Percentiles rank a stretch among this genome's conserved stretches.
These are phyloP conservation scores for Sisor rabdophorus DNA, from an alignment of 2,113 vertebrate genomes.

Conservation along the genomic window DNA sequence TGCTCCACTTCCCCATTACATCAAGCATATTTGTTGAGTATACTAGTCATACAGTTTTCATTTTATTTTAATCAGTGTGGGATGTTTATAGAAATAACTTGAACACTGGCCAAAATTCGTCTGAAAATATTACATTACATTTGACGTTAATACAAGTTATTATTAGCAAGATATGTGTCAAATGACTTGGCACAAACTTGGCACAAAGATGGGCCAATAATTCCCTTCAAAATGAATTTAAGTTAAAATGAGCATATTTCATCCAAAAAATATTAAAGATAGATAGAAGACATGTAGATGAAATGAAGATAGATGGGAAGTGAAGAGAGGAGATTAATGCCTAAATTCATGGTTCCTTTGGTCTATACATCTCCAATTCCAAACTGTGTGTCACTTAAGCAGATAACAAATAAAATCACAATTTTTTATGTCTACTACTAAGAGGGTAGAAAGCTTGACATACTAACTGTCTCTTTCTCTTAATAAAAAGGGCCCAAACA, in stretches of 20 bases:
- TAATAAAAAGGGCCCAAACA: neutral
- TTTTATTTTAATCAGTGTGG: neutral
- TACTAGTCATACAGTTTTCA: neutral
- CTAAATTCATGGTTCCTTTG: constrained; percentile 22
- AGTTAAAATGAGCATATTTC: constrained; percentile 35
- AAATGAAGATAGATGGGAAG: constrained; percentile 18
- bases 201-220: constrained; percentile 10
- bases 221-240: constrained; percentile 5
- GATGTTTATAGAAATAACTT: neutral
- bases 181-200: neutral
- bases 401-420: constrained; percentile 22
- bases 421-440: neutral
- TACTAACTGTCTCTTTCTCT: neutral
- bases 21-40: neutral
- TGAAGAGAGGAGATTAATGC: constrained; percentile 24
- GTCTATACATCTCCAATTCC: constrained; percentile 5
- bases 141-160: neutral
- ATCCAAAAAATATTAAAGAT: constrained; percentile 38
- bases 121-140: neutral
- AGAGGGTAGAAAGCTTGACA: neutral
- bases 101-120: neutral
- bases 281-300: constrained; percentile 32
- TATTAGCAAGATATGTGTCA: neutral
- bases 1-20: neutral
- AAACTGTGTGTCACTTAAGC: constrained; percentile 24